Base-by-base conservation (phyloP, 2,113 vertebrate species). In the Cryptomyrus ogoouensis region DNA sequence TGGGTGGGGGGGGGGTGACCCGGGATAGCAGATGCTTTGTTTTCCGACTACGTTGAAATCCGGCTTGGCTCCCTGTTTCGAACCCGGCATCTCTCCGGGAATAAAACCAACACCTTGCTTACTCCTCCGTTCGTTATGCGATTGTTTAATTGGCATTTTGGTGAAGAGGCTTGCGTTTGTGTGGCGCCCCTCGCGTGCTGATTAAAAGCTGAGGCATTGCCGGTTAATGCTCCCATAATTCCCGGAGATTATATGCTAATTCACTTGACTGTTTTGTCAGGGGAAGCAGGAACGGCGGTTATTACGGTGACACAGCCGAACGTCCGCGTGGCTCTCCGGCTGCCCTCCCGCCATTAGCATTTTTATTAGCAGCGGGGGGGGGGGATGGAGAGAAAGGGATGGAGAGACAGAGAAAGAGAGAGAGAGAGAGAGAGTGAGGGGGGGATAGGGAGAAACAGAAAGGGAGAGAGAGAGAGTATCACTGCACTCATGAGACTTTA, bases 341-440 rank as follows among this genome's bases (percentile, higher is more conserved):
- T 93, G 94, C 92, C 94, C 94, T 94, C 91, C 90, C 91, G 91
- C 91, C 94, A 96, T 96, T 96, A 95, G 95, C 96, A 96, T 96
- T 95, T 96, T 96, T 96, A 96, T 96, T 96, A 95, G 93, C 93
- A 91, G 88, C 70, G 31, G 85, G 90, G 83, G 89, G 90, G 91
- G 91, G 91, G 92, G 3, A 24, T 0, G 24, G 80, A 24, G 9
- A 19, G 80, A 24, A 12, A 88, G 62, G 5, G n/a, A 49, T 10
- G 90, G 84, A 89, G 52, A 91, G 91, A 91, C 91, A 93, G 91
- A 91, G 66, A 89, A 46, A 91, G 91, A 91, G 91, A 92, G 91
- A 90, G 83, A 88, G 44, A 91, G 49, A 91, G 91, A 91, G 91
- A 92, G 3, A 74, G 80, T 3, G 35, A 3, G 74, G 3, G 50